Conservation (phyloP, 2,113 vertebrate genomes). For the Ancistrus triradiatus region DNA sequence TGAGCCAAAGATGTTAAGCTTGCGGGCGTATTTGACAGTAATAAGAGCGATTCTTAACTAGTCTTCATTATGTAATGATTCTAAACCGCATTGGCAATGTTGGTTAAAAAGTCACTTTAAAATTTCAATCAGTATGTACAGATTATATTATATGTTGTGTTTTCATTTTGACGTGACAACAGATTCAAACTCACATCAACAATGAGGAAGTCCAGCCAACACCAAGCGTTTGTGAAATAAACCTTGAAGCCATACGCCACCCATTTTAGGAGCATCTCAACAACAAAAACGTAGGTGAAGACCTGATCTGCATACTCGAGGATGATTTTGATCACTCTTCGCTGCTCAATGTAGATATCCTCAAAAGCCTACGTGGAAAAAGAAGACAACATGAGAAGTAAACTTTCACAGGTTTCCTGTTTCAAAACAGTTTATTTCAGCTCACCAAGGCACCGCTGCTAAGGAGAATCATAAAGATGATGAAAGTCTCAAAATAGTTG, state of each 20-base stretch:
- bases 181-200: constrained; percentile 78
- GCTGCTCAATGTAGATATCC: constrained; percentile 87
- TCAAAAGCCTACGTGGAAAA: constrained; percentile 81
- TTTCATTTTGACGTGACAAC: too few relatives aligned
- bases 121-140: too few relatives aligned
- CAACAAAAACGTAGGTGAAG: constrained; percentile 87
- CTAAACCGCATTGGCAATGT: too few relatives aligned
- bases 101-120: too few relatives aligned
- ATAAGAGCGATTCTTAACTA: too few relatives aligned
- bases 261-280: constrained; percentile 98
- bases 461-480: constrained; percentile 95
- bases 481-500: constrained; percentile 93
- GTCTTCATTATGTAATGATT: too few relatives aligned
- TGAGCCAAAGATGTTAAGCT: too few relatives aligned
- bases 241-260: constrained; percentile 88
- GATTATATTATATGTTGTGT: too few relatives aligned
- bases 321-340: constrained; percentile 76
- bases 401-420: background rate
- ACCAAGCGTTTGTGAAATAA: constrained; percentile 96
- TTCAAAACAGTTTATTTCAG: background rate
- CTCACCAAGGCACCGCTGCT: constrained; percentile 89
- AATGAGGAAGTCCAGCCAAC: constrained; percentile 96
- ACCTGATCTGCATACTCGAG: constrained; percentile 89
- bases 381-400: background rate
- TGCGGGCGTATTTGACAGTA: too few relatives aligned